phyloP scores from a whole-genome alignment of 2,888 invertebrate genomes.

The Cryptus viduatorius region DNA sequence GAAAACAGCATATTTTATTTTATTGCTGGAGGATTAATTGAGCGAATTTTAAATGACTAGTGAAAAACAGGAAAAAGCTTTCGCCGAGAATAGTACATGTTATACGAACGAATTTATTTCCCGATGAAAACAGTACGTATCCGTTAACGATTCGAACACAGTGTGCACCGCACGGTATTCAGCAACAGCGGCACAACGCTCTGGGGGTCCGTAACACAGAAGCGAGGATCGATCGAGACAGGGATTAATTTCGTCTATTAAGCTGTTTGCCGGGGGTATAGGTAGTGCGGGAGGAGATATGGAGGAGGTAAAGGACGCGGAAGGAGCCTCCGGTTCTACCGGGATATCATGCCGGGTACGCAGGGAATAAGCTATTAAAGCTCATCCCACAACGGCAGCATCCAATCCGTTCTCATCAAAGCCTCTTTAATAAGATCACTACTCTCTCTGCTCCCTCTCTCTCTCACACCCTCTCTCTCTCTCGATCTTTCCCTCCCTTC shows the following conservation, averaged over 20 bases:
- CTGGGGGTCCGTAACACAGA: constrained; percentile 29
- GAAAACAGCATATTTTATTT: background rate
- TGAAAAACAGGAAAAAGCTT: constrained; percentile 6
- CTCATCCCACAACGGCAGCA: constrained; percentile 52
- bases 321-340: constrained; percentile 33
- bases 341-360: constrained; percentile 41
- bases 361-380: constrained; percentile 63
- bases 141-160: background rate
- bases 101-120: background rate
- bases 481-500: background rate
- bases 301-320: constrained; percentile 19
- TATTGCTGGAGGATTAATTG: background rate
- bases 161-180: background rate
- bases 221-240: constrained; percentile 57
- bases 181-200: constrained; percentile 3
- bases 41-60: background rate
- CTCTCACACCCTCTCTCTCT: background rate
- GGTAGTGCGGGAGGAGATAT: background rate
- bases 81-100: background rate
- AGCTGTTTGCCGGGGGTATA: constrained; percentile 55
- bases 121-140: background rate
- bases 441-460: constrained; percentile 13
- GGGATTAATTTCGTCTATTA: constrained; percentile 67
- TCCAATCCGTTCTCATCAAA: constrained; percentile 64
- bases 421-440: constrained; percentile 63